These are phyloP conservation scores for Rostratula benghalensis DNA, from an alignment of 2,113 vertebrate genomes.

Conservation along the genomic window DNA sequence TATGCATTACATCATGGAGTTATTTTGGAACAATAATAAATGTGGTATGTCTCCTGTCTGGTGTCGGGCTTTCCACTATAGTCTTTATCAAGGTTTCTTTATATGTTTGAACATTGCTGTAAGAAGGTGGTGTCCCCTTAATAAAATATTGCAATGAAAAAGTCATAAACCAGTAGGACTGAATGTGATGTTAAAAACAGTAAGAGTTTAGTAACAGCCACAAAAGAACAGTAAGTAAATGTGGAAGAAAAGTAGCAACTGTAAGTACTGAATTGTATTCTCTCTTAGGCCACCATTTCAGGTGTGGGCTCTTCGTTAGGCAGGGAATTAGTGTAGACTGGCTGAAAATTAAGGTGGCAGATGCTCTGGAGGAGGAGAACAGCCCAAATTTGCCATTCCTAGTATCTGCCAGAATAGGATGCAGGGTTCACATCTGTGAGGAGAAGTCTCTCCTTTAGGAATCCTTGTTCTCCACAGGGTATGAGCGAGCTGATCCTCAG, in stretches of 20 bases:
- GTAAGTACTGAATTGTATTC: neutral
- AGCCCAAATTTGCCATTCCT: neutral
- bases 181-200: constrained; percentile 23
- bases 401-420: neutral
- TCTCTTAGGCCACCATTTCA: neutral
- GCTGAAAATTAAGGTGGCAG: neutral
- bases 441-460: neutral
- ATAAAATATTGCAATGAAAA: constrained; percentile 44
- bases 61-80: neutral
- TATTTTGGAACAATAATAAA: constrained; percentile 22
- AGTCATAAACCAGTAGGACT: constrained; percentile 40
- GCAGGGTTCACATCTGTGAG: neutral
- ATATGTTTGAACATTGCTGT: constrained; percentile 44
- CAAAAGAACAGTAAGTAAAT: constrained; percentile 12
- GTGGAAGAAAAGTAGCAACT: neutral
- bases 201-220: neutral
- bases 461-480: neutral
- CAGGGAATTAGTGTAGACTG: neutral
- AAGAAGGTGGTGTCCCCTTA: constrained; percentile 4
- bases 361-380: neutral
- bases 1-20: neutral
- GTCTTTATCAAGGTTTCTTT: constrained; percentile 4
- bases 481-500: neutral
- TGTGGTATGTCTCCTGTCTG: neutral
- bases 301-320: neutral